These are phyloP conservation scores for Forpus xanthops DNA, from an alignment of 2,797 vertebrate genomes.

Conservation along the genomic window DNA sequence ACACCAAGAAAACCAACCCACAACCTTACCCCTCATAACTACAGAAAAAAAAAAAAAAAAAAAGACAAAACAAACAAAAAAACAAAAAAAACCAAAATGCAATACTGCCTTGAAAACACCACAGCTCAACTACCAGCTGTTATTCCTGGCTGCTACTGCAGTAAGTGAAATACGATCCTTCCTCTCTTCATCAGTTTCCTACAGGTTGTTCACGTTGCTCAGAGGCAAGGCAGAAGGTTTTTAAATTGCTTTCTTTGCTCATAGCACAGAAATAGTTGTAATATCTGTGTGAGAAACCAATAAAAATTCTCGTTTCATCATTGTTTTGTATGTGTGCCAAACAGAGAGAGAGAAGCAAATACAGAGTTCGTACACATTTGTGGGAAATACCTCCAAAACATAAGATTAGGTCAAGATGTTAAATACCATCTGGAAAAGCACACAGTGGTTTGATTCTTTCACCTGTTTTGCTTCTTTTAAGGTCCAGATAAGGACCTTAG, in stretches of 20 bases:
- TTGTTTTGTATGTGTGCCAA: not conserved
- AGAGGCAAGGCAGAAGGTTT: not conserved
- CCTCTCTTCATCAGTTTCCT: not conserved
- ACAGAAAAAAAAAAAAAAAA: not conserved
- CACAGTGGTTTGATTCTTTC: not conserved
- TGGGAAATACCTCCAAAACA: not conserved
- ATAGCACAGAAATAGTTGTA: not conserved
- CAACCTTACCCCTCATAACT: not conserved
- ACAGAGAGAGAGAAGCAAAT: not conserved
- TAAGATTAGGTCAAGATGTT: not conserved
- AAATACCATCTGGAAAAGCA: not conserved
- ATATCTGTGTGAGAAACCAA: not conserved
- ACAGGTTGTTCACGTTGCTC: not conserved
- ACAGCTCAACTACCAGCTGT: not conserved
- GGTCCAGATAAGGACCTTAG: not conserved
- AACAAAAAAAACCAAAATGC: not conserved
- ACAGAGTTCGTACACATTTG: not conserved
- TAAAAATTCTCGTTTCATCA: not conserved
- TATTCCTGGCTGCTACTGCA: not conserved
- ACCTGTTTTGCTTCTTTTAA: not conserved
- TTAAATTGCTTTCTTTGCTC: not conserved
- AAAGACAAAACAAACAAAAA: no score
- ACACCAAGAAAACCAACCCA: rapidly evolving
- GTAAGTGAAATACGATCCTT: not conserved
- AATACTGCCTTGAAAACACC: not conserved